Conservation (phyloP, 2,113 vertebrate species). For the Alexandromys fortis region DNA sequence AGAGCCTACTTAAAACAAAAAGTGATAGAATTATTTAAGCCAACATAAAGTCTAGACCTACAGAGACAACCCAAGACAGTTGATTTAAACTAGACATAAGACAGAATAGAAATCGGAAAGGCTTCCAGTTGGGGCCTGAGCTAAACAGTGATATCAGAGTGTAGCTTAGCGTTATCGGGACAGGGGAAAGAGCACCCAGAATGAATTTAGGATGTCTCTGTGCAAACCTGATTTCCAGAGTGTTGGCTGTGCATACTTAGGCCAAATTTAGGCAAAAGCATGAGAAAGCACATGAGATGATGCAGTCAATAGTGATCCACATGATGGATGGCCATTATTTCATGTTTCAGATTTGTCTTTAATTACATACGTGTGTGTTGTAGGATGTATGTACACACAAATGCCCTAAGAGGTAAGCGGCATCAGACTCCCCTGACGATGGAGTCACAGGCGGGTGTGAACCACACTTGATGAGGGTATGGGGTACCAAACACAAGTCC, state of each 20-base stretch:
- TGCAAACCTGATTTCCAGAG: slow-evolving; percentile 82
- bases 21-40: slow-evolving; percentile 60
- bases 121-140: slow-evolving; percentile 90
- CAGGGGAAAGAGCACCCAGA: slow-evolving; percentile 85
- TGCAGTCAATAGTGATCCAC: slow-evolving; percentile 67
- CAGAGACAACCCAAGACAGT: slow-evolving; percentile 86
- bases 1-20: not conserved
- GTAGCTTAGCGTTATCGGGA: slow-evolving; percentile 93
- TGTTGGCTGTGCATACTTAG: slow-evolving; percentile 80
- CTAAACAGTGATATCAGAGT: slow-evolving; percentile 91
- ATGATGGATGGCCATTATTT: not conserved
- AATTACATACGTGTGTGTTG: not conserved
- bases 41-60: slow-evolving; percentile 81
- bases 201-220: slow-evolving; percentile 79
- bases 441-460: not conserved
- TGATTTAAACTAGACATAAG: slow-evolving; percentile 92
- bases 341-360: not conserved
- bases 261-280: slow-evolving; percentile 79
- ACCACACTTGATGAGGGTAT: not conserved
- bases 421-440: not conserved
- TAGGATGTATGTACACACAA: not conserved
- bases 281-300: slow-evolving; percentile 67
- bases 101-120: slow-evolving; percentile 74
- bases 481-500: not conserved
- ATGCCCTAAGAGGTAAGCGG: not conserved